A percentile compares a stretch with the other conserved stretches of the same genome.
phyloP scores from a whole-genome alignment of 2,113 vertebrate genomes.

The Semicossyphus pulcher region DNA sequence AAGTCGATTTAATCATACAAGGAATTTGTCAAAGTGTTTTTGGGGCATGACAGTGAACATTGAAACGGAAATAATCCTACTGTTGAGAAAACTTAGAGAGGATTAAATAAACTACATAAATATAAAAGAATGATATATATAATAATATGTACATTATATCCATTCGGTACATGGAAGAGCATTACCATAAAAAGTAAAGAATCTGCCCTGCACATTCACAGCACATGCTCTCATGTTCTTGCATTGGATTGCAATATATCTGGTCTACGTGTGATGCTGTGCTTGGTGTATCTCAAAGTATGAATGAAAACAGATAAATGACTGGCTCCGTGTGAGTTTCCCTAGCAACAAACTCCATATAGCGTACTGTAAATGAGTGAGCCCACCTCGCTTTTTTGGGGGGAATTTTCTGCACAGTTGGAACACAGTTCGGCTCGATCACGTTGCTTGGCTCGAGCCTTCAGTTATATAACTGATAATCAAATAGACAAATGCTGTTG shows the following conservation, averaged over 20 bases:
- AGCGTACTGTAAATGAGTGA: neutral
- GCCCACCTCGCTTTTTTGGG: slow-evolving; percentile 6
- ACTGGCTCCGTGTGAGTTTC: slow-evolving; percentile 4
- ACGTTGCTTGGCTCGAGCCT: slow-evolving; percentile 19
- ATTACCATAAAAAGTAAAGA: neutral
- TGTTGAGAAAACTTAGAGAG: too few relatives aligned
- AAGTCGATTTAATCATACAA: too few relatives aligned
- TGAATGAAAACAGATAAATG: neutral
- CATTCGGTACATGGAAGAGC: too few relatives aligned
- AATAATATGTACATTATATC: too few relatives aligned
- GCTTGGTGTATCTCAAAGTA: neutral
- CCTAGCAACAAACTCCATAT: neutral
- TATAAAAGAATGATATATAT: too few relatives aligned
- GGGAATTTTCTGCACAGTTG: slow-evolving; percentile 21
- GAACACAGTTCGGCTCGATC: slow-evolving; percentile 27
- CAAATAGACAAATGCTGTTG: slow-evolving; percentile 52
- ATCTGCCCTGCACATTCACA: neutral
- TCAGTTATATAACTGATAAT: slow-evolving; percentile 49
- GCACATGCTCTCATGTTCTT: neutral
- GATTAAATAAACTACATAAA: too few relatives aligned
- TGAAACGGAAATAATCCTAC: too few relatives aligned
- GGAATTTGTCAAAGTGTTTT: too few relatives aligned
- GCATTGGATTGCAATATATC: neutral
- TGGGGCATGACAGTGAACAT: too few relatives aligned
- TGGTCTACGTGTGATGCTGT: neutral